Conservation (phyloP, 2,797 vertebrate genomes). For the Podargus strigoides region DNA sequence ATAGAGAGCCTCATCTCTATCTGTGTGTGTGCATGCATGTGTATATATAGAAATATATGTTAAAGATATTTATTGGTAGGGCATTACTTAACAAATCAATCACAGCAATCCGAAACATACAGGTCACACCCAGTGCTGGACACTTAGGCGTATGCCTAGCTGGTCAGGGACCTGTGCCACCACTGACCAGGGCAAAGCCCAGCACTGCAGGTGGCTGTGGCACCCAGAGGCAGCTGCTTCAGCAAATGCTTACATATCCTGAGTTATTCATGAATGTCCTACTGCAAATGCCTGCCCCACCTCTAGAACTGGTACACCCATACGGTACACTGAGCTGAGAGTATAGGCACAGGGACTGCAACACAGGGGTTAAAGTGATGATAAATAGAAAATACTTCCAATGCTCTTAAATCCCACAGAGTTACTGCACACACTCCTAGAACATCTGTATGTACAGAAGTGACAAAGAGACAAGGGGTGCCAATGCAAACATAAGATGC, state of each 20-base stretch:
- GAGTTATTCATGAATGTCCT: not conserved
- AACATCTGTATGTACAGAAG: not conserved
- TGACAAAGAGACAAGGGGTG: no score
- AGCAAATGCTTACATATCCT: accelerated
- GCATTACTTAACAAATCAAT: not conserved
- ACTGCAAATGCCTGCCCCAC: not conserved
- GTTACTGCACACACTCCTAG: not conserved
- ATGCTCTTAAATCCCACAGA: not conserved
- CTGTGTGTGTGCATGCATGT: no score
- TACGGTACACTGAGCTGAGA: not conserved
- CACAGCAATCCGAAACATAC: not conserved
- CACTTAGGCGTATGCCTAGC: not conserved
- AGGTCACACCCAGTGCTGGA: not conserved
- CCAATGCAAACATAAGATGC: not conserved
- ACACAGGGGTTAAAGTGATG: no score
- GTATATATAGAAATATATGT: not conserved
- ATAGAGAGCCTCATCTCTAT: not conserved
- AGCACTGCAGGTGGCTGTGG: no score
- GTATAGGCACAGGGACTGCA: not conserved
- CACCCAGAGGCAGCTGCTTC: no score
- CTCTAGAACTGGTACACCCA: not conserved
- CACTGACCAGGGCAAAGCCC: no score
- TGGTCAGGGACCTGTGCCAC: no score
- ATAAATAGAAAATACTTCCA: not conserved
- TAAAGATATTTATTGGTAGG: not conserved